Evolutionary conservation across 2,888 invertebrate species (phyloP), one percentile per base, ranked within the genome.

Genomic region (Meganola albula): DNA sequence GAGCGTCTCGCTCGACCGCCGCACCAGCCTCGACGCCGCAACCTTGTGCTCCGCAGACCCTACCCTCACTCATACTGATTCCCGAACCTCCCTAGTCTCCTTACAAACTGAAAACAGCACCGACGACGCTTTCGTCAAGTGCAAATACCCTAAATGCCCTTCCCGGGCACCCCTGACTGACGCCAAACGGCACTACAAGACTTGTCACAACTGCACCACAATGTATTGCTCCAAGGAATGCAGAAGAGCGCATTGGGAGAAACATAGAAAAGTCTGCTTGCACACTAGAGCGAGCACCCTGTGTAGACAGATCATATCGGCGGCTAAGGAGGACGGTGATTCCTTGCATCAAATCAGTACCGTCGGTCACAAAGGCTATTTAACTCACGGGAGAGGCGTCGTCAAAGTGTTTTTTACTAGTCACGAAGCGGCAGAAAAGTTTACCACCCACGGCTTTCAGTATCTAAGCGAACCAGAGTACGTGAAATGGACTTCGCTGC

Each of bases 171-270:
- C 89, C 2, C 74, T 93, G 34, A 86, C 89, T 37, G 93, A 95
- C 53, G 97, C 97, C 40, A 91, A 93, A 51, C 88, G 90, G 53
- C 89, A 90, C 57, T 98, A 92, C 87, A 97, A 97, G 74, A 94
- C 93, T 55, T 97, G 96, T 77, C 97, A 97, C 85, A 97, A 98
- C 74, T 98, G 98, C 85, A 93, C 94, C 52, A 95, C 96, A 63
- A 91, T 94, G 63, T 98, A 98, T 80, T 98, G 98, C 82, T 95
- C 96, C 40, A 89, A 95, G 40, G 92, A 94, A 60, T 98, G 98
- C 73, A 90, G 98, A 12, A 88, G 94, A 40, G 91, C 93, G 8
- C 97, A 98, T 71, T 98, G 97, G 97, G 94, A 95, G 65, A 92
- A 93, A 58, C 98, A 98, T 69, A 91, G 96, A 40, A 93, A 93